Evolutionary conservation across 2,797 vertebrate species (phyloP).

Genomic region (Lepidocolaptes lacrymiger): DNA sequence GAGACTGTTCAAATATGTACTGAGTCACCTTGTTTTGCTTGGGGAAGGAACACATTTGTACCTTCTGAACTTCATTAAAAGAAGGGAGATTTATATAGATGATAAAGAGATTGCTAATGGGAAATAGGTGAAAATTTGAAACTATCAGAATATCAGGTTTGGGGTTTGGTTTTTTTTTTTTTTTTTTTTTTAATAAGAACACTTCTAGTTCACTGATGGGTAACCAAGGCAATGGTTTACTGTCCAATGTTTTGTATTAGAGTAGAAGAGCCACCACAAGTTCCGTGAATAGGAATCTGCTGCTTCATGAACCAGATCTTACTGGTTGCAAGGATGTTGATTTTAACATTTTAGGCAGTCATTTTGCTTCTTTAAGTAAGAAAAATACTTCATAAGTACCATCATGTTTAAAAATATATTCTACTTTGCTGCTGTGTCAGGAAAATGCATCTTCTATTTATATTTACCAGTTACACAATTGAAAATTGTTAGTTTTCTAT

Average conservation of each 20-base stretch:
- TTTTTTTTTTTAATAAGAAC: neutral
- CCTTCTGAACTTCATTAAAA: neutral
- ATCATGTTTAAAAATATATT: neutral
- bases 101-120: neutral
- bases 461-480: neutral
- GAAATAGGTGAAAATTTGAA: neutral
- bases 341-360: neutral
- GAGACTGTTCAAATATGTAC: neutral
- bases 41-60: neutral
- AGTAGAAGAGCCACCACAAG: neutral
- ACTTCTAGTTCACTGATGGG: neutral
- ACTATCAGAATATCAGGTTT: no score
- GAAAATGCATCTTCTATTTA: neutral
- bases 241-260: neutral
- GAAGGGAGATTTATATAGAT: neutral
- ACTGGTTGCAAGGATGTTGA: neutral
- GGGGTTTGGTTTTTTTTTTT: no score
- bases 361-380: neutral
- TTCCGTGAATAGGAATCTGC: neutral
- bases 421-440: neutral
- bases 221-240: neutral
- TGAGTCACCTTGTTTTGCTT: neutral
- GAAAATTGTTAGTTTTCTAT: neutral
- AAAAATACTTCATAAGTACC: neutral
- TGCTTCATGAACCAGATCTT: neutral